Evolutionary conservation across 2,113 vertebrate genomes (phyloP).

Genomic region (Urocitellus parryii): DNA sequence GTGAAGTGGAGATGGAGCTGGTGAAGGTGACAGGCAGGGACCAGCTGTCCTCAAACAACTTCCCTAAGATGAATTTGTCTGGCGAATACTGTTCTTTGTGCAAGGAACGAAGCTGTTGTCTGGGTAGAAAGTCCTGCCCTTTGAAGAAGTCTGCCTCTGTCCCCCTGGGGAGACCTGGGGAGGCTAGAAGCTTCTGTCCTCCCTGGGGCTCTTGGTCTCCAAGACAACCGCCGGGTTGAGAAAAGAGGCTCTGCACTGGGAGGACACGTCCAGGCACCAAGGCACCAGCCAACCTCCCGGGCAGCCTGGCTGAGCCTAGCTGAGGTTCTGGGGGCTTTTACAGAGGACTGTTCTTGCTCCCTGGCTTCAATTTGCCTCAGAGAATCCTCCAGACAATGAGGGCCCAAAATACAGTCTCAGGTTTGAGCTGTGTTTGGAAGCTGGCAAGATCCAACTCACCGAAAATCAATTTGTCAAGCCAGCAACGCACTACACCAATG

Average conservation of each 20-base stretch:
- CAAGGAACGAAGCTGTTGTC: neutral
- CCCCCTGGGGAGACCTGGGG: neutral
- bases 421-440: neutral
- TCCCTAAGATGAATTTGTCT: neutral
- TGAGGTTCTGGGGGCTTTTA: neutral
- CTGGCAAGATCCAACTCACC: neutral
- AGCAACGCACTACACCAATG: neutral
- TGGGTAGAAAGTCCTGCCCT: neutral
- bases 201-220: neutral
- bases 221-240: slow-evolving; percentile 6
- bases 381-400: neutral
- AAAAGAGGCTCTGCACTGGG: neutral
- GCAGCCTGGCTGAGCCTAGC: neutral
- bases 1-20: neutral
- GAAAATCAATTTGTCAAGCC: neutral
- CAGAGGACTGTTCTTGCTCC: neutral
- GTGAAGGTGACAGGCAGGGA: no score
- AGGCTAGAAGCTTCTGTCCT: neutral
- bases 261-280: neutral
- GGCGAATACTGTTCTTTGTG: neutral
- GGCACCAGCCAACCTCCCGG: neutral
- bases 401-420: neutral
- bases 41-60: neutral
- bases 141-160: neutral
- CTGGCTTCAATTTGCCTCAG: neutral